Base-by-base conservation (phyloP, 1,140 invertebrate genomes). In the Drepana arcuata region DNA sequence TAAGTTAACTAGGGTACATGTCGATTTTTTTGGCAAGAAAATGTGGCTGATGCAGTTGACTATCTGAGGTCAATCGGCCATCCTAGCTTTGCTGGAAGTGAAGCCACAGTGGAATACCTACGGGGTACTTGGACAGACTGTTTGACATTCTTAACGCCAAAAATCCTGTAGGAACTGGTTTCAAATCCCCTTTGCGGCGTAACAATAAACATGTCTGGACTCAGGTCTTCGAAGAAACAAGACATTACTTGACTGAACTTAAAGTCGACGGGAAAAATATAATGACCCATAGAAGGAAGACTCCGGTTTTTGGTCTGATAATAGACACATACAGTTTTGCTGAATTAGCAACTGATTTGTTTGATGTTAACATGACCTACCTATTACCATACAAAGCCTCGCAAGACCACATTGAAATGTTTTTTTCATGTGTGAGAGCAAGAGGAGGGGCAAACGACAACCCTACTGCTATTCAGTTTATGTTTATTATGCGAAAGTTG, bases 401-500 rank as follows among this genome's bases (percentile, higher is more conserved):
- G 18, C 18, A 21, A 21, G 18, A 21, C 18, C 18, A 21, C 18
- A 21, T 21, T 4, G 9, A 21, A 21, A 21, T 21, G 9, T 21
- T 21, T 21, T 21, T 21, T 21, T 21, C 18, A 21, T 21, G 18
- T 21, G 18, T 21, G 18, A 21, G 18, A 9, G 9, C 18, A 21
- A 4, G 18, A 21, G 18, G 18, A 9, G 18, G 18, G 18, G 18
- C 18, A 21, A 21, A 21, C 18, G 18, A 21, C 18, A 21, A 21
- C 18, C 18, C 18, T 21, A 21, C 18, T 21, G 18, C 18, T 21
- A 5, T 21, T 4, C 18, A 21, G 18, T 21, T 21, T 21, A 21
- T 21, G 18, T 21, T 16, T 31, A 32, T 11, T 32, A 32, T 32
- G 30, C 30, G 30, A 16, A 30, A 30, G 28, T 14, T 30, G 13